Evolutionary conservation across 2,888 invertebrate genomes (phyloP).

Genomic region (Apodemia mormo): DNA sequence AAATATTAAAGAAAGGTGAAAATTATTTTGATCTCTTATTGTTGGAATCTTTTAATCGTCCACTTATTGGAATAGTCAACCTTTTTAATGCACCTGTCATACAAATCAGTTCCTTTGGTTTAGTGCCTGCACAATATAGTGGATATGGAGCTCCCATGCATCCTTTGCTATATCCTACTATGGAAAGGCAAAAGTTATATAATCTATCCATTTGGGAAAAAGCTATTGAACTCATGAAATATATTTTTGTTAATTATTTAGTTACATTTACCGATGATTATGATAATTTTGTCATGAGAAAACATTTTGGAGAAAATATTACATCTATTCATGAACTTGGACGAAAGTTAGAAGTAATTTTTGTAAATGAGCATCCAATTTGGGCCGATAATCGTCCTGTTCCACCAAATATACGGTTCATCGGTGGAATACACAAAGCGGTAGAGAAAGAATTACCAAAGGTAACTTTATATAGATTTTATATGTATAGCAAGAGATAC

Average conservation of each 20-base stretch:
- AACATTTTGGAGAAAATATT: constrained; percentile 42
- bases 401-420: constrained; percentile 45
- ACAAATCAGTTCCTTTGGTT: constrained; percentile 46
- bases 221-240: constrained; percentile 26
- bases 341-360: constrained; percentile 40
- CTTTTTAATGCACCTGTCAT: constrained; percentile 50
- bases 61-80: constrained; percentile 39
- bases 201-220: constrained; percentile 42
- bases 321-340: constrained; percentile 41
- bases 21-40: constrained; percentile 35
- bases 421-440: constrained; percentile 61
- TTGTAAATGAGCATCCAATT: no score
- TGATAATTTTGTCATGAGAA: constrained; percentile 37
- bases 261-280: constrained; percentile 24
- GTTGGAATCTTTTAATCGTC: constrained; percentile 35
- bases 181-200: constrained; percentile 28
- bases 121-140: constrained; percentile 34
- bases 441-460: constrained; percentile 52
- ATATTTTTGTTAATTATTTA: constrained; percentile 10
- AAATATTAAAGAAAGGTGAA: constrained; percentile 33
- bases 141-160: constrained; percentile 35
- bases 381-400: no score
- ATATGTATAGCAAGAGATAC: no score
- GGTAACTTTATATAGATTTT: constrained; percentile 28
- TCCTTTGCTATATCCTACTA: constrained; percentile 31